These are phyloP conservation scores for Oplegnathus fasciatus DNA, from an alignment of 2,113 vertebrate species.

Conservation along the genomic window DNA sequence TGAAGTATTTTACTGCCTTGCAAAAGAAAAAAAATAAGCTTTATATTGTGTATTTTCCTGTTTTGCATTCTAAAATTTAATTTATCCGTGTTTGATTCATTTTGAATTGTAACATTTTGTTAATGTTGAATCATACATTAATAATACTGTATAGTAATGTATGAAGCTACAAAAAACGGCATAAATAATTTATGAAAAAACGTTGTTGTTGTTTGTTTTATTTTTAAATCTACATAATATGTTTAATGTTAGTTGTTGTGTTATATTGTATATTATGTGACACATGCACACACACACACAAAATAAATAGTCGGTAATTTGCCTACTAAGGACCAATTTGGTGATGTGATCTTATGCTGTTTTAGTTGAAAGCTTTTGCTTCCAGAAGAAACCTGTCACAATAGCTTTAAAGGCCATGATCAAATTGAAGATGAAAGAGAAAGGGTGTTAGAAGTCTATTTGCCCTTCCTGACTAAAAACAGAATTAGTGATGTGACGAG, in stretches of 20 bases:
- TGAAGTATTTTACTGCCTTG: conserved; percentile 1
- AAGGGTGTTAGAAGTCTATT: background rate
- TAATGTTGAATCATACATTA: conserved; percentile 28
- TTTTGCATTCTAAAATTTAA: conserved; percentile 24
- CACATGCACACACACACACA: background rate
- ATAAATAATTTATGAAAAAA: conserved; percentile 40
- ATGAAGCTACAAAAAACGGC: conserved; percentile 7
- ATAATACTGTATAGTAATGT: conserved; percentile 34
- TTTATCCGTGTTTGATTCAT: conserved; percentile 9
- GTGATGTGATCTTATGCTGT: background rate
- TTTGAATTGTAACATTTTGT: conserved; percentile 18
- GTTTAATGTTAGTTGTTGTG: background rate
- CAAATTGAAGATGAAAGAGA: background rate
- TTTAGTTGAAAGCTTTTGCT: background rate
- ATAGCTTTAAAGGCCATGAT: background rate
- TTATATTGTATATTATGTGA: background rate
- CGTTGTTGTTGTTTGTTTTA: background rate
- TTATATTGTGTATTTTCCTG: background rate
- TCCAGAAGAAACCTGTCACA: background rate
- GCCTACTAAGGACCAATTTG: background rate
- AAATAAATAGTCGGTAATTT: background rate
- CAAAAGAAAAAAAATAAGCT: background rate
- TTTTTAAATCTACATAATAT: background rate
- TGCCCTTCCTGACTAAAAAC: conserved; percentile 48
- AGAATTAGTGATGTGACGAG: conserved; percentile 27